Evolutionary conservation across 2,797 vertebrate genomes (phyloP), one percentile per base, ranked within the genome.

Genomic region (Tadarida brasiliensis): DNA sequence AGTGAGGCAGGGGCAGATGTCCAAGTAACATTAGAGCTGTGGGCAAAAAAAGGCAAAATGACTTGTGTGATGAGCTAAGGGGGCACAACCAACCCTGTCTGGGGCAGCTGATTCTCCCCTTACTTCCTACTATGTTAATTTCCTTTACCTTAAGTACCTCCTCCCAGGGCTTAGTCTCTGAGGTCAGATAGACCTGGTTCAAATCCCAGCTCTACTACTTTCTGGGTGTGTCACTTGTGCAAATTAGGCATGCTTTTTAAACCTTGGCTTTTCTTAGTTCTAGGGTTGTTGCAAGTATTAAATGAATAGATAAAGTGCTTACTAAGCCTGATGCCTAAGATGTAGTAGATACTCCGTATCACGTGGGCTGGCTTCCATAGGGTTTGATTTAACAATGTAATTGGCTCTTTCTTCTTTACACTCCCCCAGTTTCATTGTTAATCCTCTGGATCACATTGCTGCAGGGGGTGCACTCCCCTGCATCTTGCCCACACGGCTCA

Each of bases 261-360:
- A 61, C 5, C 20, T 67, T 17, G 35, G 6, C 49, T 90, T 90
- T 28, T 65, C 91, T 94, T 68, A n/a, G 26, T 73, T 85, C 57
- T 56, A 77, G 33, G 47, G n/a, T 47, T 71, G 30, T 91, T 93
- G 28, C 12, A 81, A 84, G 47, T 35, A 86, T 76, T 94, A 91
- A 59, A 47, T 26, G 22, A 78, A 74, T 30, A 17, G 77, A 12
- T 76, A 30, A 71, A 47, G 35, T 51, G 1, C n/a, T 89, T 83
- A n/a, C 54, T 81, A 87, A 8, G 2, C 57, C 16, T 1, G 5
- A 22, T 86, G 8, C 3, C 49, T 68, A 47, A 67, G 17, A 67
- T 7, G 24, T 39, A 87, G 49, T 57, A 51, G 28, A 4, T 77
- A n/a, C 33, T 85, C 12, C 10, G 0, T 70, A 17, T 54, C 33